Evolutionary conservation across 2,797 vertebrate genomes (phyloP), one percentile per base, ranked within the genome.

Genomic region (Oreochromis mossambicus): DNA sequence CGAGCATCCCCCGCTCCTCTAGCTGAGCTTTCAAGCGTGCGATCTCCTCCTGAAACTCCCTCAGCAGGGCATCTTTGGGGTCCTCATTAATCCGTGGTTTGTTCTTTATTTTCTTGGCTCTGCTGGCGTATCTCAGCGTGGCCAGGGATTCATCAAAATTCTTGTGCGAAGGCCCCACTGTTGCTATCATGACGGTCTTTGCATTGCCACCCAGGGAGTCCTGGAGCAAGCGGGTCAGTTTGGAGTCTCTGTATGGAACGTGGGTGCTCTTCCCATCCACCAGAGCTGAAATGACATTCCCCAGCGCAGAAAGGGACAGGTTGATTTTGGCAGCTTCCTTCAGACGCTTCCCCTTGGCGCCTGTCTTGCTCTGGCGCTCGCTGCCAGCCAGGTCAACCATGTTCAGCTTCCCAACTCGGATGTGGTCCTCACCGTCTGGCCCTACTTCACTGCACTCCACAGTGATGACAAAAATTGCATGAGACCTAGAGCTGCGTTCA

Each of bases 91-190:
- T 97, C 51, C 98, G 96, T 13, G 98, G 98, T 91, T 97, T 98
- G 96, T 99, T 99, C 94, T 97, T 98, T 88, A 99, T 99, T 92
- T 98, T 98, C 95, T 99, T 99, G 91, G 98, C 98, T 90, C 98
- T 95, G 96, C 96, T 98, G 94, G 98, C 98, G 0, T 99, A 99
- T 87, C 98, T 95, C 86, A 99, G 95, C 1, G 98, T 99, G 82
- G 98, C 98, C 66, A 99, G 95, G 89, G 97, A 97, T 93, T 99
- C 98, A 0, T 98, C 97, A 0, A 97, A 98, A 95, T 97, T 97
- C 91, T 96, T 97, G 13, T 97, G 97, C 17, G 97, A 97, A 0
- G 98, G 98, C 68, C 98, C 98, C 86, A 99, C 92, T 0, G 98
- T 99, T 85, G 98, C 98, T 41, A 99, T 96, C 98, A 99, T 98